Conservation (phyloP, 2,797 vertebrate genomes). For the Gouania willdenowi region DNA sequence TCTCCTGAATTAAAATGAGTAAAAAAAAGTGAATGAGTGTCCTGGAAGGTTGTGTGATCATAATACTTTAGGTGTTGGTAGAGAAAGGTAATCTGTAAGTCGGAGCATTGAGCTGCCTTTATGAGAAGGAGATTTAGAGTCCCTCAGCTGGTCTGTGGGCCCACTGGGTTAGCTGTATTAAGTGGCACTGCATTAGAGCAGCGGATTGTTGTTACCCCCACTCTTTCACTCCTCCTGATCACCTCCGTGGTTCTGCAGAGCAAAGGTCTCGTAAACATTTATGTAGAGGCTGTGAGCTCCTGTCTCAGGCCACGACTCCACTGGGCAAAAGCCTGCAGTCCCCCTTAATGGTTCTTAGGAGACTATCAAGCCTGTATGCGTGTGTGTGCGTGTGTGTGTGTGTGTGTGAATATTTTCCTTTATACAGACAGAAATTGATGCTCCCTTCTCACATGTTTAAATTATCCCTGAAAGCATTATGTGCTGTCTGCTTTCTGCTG, state of each 20-base stretch:
- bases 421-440: constrained; percentile 34
- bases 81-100: constrained; percentile 40
- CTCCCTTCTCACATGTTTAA: constrained; percentile 29
- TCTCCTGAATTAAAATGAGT: too few species aligned
- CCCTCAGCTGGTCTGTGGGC: constrained; percentile 40
- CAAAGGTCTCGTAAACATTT: constrained; percentile 80
- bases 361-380: constrained; percentile 31
- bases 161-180: constrained; percentile 61
- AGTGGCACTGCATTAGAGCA: constrained; percentile 63
- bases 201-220: constrained; percentile 61
- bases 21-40: neutral
- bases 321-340: constrained; percentile 43
- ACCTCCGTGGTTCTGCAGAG: constrained; percentile 64
- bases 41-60: neutral
- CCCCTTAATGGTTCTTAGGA: constrained; percentile 76
- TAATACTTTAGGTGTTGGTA: constrained; percentile 18
- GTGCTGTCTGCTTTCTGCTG: constrained; percentile 42
- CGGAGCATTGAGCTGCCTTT: constrained; percentile 49
- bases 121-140: constrained; percentile 52
- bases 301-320: constrained; percentile 57
- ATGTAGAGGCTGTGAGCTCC: constrained; percentile 60
- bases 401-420: constrained; percentile 25
- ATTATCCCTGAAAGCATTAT: constrained; percentile 11
- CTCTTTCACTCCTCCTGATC: constrained; percentile 69
- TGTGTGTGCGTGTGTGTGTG: constrained; percentile 13